phyloP scores from a whole-genome alignment of 92 coral and sea anemone genomes.

The Bergia puertoricense region DNA sequence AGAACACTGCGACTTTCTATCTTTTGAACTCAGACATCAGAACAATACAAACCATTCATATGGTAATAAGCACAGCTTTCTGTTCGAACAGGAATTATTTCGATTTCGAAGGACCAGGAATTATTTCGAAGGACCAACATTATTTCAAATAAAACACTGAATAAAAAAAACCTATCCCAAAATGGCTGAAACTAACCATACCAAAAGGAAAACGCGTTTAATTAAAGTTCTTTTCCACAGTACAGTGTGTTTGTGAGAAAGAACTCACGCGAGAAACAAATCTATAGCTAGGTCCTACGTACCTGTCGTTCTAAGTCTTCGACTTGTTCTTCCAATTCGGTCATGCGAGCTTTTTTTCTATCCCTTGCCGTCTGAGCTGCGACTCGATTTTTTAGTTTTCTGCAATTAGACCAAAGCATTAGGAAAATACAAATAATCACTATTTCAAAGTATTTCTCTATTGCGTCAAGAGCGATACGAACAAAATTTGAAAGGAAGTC shows the following conservation, averaged over 20 bases:
- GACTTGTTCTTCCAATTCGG: conserved; percentile 94
- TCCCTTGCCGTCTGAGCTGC: conserved; percentile 99
- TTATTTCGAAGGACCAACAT: neutral
- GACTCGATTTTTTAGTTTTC: conserved; percentile 97
- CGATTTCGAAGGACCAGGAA: conserved; percentile 11
- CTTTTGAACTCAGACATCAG: neutral
- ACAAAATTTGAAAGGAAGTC: neutral
- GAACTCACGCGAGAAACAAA: neutral
- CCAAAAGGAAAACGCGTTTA: neutral
- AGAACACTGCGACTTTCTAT: neutral
- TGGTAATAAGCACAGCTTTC: neutral
- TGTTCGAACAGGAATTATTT: conserved; percentile 24
- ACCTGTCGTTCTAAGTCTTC: conserved; percentile 87
- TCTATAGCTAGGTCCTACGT: neutral
- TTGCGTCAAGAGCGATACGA: neutral
- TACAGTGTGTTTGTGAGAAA: neutral
- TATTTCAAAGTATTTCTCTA: neutral
- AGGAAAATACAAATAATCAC: neutral
- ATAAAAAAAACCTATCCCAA: neutral
- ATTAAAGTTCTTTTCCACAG: too few species aligned
- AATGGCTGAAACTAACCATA: neutral
- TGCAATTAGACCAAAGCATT: conserved; percentile 28
- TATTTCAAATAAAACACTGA: neutral
- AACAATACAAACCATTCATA: conserved; percentile 33
- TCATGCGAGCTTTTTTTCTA: conserved; percentile 97